Base-by-base conservation (phyloP, 2,113 vertebrate species). In the Oxyura jamaicensis region DNA sequence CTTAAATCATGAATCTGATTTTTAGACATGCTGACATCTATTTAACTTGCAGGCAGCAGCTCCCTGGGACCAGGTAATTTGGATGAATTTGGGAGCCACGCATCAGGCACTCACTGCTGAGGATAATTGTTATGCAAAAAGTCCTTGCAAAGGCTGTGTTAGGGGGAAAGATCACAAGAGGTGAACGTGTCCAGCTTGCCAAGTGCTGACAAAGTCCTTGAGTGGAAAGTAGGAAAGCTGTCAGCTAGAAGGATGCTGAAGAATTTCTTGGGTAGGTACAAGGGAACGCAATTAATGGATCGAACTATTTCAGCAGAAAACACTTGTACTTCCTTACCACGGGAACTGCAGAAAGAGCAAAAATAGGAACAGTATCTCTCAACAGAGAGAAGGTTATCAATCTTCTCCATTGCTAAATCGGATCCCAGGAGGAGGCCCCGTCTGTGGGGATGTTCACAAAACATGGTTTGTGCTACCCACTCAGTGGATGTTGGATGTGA, bases 371-470 rank as follows among this genome's bases (percentile, higher is more conserved):
- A 39, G 46, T 6, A 8, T 26, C 46, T 74, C 41, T 60, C 68
- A 62, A 8, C 4, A 11, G 44, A 50, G 48, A 26, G n/a, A 42
- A 60, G 50, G n/a, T 52, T 86, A 69, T 13, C 50, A 76, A 63
- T 69, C 31, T 50, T 75, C 60, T 84, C 83, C 0, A 0, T 86
- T 74, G 79, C 39, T 73, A 82, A 85, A 75, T 44, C 0, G 0
- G 8, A 21, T 81, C 83, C 76, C 74, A 72, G 22, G 46, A 84
- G 65, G 77, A 89, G 52, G 71, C 25, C 7, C 28, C 25, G 36
- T 92, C 73, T 21, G 28, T 35, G n/a, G 77, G 83, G 66, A 63
- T 41, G 46, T 86, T 91, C 69, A 69, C 56, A 75, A 60, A 75
- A 36, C 68, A 65, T 14, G 8, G n/a, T 72, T 48, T 58, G 48